Evolutionary conservation across 1,140 invertebrate genomes (phyloP).

Genomic region (Formica selysi): DNA sequence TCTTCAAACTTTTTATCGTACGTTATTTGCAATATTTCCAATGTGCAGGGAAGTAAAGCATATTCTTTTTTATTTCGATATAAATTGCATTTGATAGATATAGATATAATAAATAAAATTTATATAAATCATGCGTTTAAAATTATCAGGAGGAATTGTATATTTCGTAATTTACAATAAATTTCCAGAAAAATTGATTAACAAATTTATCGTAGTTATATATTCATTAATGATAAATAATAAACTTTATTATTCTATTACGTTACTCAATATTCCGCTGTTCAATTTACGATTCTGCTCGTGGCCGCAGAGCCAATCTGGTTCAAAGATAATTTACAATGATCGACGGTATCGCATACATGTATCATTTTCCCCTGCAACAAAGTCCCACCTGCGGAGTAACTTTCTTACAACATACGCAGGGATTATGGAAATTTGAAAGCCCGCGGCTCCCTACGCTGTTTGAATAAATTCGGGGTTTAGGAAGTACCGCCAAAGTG

Average conservation of each 20-base stretch:
- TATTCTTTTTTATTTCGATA: neutral
- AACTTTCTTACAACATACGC: conserved; percentile 66
- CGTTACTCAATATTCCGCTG: too few species aligned
- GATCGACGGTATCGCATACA: conserved; percentile 40
- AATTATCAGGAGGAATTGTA: neutral
- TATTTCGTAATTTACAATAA: neutral
- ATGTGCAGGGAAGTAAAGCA: neutral
- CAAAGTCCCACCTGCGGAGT: conserved; percentile 60
- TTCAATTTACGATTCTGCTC: conserved; percentile 16
- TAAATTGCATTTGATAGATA: too few species aligned
- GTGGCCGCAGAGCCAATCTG: neutral
- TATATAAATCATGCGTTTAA: neutral
- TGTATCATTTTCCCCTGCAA: conserved; percentile 32
- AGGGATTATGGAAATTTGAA: conserved; percentile 69
- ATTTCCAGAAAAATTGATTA: neutral
- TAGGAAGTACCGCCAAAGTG: conserved; percentile 44
- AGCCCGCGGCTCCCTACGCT: conserved; percentile 56
- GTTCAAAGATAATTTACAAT: conserved; percentile 16
- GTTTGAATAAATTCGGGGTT: conserved; percentile 68
- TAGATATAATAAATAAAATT: conserved; percentile 13
- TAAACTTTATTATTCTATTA: neutral
- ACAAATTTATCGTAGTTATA: neutral
- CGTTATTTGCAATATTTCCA: neutral
- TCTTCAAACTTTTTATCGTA: neutral
- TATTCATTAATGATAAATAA: neutral